phyloP scores from a whole-genome alignment of 2,113 vertebrate genomes.

The Hemiprocne comata region DNA sequence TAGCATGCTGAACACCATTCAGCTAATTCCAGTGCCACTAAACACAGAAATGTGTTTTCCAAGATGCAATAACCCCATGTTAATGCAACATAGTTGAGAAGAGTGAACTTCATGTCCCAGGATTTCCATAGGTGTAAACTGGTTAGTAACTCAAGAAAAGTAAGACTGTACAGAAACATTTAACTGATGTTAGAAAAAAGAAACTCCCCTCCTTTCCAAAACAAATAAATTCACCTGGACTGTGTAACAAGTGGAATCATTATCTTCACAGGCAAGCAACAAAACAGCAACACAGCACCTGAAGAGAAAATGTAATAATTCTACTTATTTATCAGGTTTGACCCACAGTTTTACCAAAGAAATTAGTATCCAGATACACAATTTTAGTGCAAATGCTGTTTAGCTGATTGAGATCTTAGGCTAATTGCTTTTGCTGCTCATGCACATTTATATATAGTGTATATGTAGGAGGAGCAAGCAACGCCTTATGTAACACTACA shows the following conservation, averaged over 20 bases:
- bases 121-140: neutral
- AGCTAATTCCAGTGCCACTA: neutral
- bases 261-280: neutral
- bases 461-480: conserved; percentile 6
- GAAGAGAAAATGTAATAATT: neutral
- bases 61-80: neutral
- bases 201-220: neutral
- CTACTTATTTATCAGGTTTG: neutral
- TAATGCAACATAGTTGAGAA: neutral
- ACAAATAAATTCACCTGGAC: neutral
- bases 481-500: conserved; percentile 1
- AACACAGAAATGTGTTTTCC: neutral
- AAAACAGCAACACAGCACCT: neutral
- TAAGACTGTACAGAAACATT: neutral
- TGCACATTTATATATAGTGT: conserved; percentile 66
- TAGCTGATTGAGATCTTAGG: conserved; percentile 37
- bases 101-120: neutral
- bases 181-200: neutral
- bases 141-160: neutral
- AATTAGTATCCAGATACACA: neutral
- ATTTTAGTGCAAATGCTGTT: neutral
- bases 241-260: neutral
- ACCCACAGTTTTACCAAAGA: neutral
- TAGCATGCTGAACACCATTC: neutral
- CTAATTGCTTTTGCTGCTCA: conserved; percentile 45